Base-by-base conservation (phyloP, 2,888 invertebrate species). In the Rugalucina vietnamica region DNA sequence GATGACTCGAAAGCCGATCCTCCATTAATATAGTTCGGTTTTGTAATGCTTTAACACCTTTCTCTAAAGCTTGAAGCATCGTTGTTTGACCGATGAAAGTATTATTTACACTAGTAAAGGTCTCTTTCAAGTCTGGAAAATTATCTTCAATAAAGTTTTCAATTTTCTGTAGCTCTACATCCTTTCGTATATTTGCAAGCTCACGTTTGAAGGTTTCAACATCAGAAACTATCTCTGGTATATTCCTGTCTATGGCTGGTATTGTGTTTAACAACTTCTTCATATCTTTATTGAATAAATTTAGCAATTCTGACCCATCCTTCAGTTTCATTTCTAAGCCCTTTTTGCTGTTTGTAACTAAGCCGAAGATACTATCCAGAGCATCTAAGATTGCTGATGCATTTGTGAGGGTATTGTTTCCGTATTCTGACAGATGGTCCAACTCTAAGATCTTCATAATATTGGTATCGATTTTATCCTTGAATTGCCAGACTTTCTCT, bases 71-170 rank as follows among this genome's bases (percentile, higher is more conserved):
- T 65, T 65, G 65, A 21, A n/a, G 4, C 32, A 12, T 34, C 21
- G 18, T 60, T 2, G 1, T 34, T 24, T 34, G 12, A 21, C 1
- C 4, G 8, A 43, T 65, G 43, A 77, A 29, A 29, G 69, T 49
- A 2, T 32, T 69, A 21, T 69, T 49, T 12, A 77, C 14, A 10
- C 21, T 4, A 43, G n/a, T 18, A n/a, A 37, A 77, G 12, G 10
- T 69, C n/a, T 69, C 29, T 0, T n/a, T n/a, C 1, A 77, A n/a
- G 8, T 32, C 29, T 24, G 78, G 78, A 49, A 54, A 18, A 49
- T 71, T 50, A 1, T 79, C 21, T 29, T 36, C 1, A 32, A 79
- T 72, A 72, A 36, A 72, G 36, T 79, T 39, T 27, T 29, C 24
- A 18, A 71, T 71, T 54, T 79, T 39, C 27, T 71, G 29, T 4